Evolutionary conservation across 2,888 invertebrate genomes (phyloP).

Genomic region (Xestia c-nigrum): DNA sequence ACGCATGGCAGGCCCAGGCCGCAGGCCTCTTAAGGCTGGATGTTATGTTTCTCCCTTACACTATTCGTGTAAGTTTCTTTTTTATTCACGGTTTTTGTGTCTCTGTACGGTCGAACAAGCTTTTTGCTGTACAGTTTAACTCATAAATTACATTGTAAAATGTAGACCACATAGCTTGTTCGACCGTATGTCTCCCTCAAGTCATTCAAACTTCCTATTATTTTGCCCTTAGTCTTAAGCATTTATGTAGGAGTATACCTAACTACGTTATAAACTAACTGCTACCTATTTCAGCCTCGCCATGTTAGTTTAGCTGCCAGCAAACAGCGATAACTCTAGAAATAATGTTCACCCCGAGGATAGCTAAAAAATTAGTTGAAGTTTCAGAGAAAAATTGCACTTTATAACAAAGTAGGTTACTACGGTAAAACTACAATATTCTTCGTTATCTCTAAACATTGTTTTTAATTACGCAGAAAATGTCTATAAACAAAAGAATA

Average conservation of each 20-base stretch:
- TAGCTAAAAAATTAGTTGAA: slow-evolving; percentile 3
- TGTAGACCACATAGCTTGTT: no score
- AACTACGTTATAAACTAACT: slow-evolving; percentile 1
- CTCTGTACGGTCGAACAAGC: no score
- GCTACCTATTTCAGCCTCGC: neutral
- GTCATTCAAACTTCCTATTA: neutral
- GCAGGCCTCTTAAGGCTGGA: neutral
- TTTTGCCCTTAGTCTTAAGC: neutral
- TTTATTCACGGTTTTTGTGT: neutral
- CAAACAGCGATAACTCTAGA: slow-evolving; percentile 27
- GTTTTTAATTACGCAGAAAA: slow-evolving; percentile 17
- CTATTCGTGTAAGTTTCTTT: neutral
- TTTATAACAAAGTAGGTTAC: slow-evolving; percentile 6
- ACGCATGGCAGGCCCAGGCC: no score
- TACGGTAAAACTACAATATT: slow-evolving; percentile 23
- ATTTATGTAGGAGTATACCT: neutral
- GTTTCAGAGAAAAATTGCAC: slow-evolving; percentile 18
- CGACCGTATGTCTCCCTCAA: neutral
- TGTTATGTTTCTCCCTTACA: neutral
- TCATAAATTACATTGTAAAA: no score
- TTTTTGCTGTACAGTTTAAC: no score
- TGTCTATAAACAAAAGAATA: slow-evolving; percentile 30
- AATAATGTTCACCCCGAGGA: slow-evolving; percentile 15
- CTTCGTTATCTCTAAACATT: slow-evolving; percentile 20
- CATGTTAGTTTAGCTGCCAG: slow-evolving; percentile 18